Evolutionary conservation across 2,113 vertebrate genomes (phyloP), one percentile per base, ranked within the genome.

Genomic region (Mormyrus lacerda): DNA sequence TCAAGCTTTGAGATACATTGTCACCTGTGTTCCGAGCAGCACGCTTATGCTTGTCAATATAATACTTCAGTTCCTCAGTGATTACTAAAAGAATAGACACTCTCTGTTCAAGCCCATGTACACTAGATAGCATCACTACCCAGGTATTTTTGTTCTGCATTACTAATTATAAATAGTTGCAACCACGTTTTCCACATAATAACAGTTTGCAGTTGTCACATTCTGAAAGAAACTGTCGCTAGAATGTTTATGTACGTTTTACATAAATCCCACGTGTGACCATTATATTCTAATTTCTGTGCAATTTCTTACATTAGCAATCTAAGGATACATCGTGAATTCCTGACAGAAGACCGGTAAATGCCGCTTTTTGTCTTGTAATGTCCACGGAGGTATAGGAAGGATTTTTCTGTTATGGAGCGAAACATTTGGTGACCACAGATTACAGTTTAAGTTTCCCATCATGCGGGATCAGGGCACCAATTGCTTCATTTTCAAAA

Each of bases 251-350:
- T 55, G 85, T 55, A 87, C 39, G n/a, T 53, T 27, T 53, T 35
- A 35, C 6, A 87, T 53, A 87, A 53, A 87, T 55, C 85, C 85
- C 31, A 55, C 50, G 48, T 31, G 39, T 87, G 85, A 50, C 48
- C 27, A 87, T 87, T 87, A 53, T 53, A 87, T 39, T 87, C 85
- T 87, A 87, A 87, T 87, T 27, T 31, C 85, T 3, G 47, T 51
- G 85, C 85, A 87, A 42, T 87, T 53, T 39, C 24, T 47, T 84
- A 47, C 85, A 87, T 53, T 87, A 87, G 17, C 50, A 87, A 87
- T 87, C 3, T 50, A 24, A 87, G 24, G 44, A 55, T 55, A 55
- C 21, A 86, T 53, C 19, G 42, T 24, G 42, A 13, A 85, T 85
- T 85, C 48, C 48, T 35, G 85, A 31, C 85, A 87, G 47, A 31